Conservation (phyloP, 2,888 invertebrate genomes). For the Drosophila villosipedis region DNA sequence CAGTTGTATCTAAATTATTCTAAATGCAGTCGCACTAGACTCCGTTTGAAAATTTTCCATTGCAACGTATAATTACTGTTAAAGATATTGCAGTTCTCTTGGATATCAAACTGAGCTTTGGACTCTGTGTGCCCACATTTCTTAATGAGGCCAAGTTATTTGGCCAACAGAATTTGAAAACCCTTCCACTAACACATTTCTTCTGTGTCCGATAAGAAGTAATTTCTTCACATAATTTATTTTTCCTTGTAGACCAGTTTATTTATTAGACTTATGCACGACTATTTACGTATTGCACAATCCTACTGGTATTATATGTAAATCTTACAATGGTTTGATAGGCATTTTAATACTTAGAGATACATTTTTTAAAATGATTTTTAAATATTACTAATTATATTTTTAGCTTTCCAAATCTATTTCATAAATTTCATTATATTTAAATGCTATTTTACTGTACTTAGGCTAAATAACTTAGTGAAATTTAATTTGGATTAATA, state of each 20-base stretch:
- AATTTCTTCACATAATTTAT: neutral
- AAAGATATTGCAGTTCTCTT: neutral
- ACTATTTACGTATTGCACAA: neutral
- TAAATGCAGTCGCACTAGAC: neutral
- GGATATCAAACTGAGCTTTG: neutral
- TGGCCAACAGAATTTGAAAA: neutral
- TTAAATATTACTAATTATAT: too few species aligned
- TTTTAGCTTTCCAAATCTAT: too few species aligned
- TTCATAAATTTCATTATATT: too few species aligned
- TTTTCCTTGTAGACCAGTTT: neutral
- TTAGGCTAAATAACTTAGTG: too few species aligned
- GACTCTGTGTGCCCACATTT: neutral
- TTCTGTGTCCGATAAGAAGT: neutral
- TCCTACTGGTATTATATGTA: neutral
- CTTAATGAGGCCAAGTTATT: rapidly evolving
- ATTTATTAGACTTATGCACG: neutral
- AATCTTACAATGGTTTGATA: neutral
- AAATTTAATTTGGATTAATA: too few species aligned
- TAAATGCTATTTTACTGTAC: neutral
- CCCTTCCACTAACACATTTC: neutral
- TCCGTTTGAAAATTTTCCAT: neutral
- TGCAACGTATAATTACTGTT: neutral
- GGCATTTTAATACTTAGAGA: too few species aligned
- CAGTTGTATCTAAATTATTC: neutral
- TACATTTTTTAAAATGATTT: too few species aligned